phyloP scores from a whole-genome alignment of 2,888 invertebrate species.

The Hyposoter didymator region DNA sequence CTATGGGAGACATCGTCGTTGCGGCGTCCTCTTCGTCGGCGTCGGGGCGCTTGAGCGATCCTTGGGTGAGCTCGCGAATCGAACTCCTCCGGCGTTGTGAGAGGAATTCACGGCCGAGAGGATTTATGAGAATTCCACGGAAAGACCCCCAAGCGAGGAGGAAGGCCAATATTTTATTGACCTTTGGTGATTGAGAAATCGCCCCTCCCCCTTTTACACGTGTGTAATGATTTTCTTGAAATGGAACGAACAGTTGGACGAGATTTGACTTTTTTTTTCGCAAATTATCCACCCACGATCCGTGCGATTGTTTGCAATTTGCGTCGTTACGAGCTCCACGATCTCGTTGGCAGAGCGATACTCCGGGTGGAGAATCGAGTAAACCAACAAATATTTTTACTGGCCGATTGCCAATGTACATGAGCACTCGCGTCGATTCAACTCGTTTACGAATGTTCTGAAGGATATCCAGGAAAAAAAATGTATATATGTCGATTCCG shows the following conservation, averaged over 20 bases:
- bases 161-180: conserved; percentile 38
- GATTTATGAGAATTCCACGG: conserved; percentile 66
- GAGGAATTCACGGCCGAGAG: conserved; percentile 65
- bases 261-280: conserved; percentile 10
- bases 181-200: conserved; percentile 45
- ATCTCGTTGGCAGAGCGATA: neutral
- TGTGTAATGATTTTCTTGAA: conserved; percentile 32
- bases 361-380: conserved; percentile 34
- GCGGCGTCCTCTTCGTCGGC: conserved; percentile 19
- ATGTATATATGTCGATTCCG: neutral
- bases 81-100: conserved; percentile 34
- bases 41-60: conserved; percentile 47
- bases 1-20: conserved; percentile 47
- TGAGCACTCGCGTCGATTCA: conserved; percentile 30
- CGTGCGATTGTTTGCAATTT: neutral
- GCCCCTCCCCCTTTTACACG: neutral
- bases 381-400: conserved; percentile 40
- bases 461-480: conserved; percentile 8
- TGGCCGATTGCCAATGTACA: conserved; percentile 33
- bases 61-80: conserved; percentile 38
- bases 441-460: conserved; percentile 44
- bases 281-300: conserved; percentile 19
- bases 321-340: neutral
- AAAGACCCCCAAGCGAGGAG: conserved; percentile 46
- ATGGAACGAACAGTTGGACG: neutral